Evolutionary conservation across 2,113 vertebrate species (phyloP).

Genomic region (Cairina moschata): DNA sequence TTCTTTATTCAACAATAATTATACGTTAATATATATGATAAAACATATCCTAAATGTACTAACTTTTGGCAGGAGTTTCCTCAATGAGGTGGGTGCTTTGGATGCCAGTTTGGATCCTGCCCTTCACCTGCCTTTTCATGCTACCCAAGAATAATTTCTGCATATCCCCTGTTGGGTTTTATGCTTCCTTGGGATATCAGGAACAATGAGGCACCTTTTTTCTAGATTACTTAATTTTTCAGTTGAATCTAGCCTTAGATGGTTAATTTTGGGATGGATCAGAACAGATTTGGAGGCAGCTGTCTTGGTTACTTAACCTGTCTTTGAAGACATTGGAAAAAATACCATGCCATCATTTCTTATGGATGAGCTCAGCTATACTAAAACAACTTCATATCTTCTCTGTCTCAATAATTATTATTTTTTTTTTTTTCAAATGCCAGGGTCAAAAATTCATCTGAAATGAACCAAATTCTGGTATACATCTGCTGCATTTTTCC

Average conservation of each 20-base stretch:
- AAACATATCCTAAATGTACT: neutral
- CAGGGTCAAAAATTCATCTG: neutral
- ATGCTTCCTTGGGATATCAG: neutral
- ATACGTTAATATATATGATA: neutral
- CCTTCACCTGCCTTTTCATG: neutral
- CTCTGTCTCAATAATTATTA: neutral
- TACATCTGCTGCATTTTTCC: rapidly evolving
- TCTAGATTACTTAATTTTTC: neutral
- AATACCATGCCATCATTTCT: neutral
- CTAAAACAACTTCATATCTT: neutral
- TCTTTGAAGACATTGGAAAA: neutral
- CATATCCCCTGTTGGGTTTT: neutral
- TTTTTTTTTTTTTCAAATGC: neutral
- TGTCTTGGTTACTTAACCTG: neutral
- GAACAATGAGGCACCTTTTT: neutral
- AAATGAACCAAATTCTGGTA: neutral
- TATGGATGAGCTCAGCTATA: neutral
- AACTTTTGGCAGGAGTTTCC: neutral
- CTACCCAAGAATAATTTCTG: neutral
- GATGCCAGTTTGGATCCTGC: neutral
- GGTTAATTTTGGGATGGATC: neutral
- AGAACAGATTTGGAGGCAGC: neutral
- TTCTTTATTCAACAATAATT: neutral
- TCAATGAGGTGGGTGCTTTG: neutral
- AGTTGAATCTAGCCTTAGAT: neutral